Conservation (phyloP, 2,113 vertebrate species). For the Rhipidura dahli region DNA sequence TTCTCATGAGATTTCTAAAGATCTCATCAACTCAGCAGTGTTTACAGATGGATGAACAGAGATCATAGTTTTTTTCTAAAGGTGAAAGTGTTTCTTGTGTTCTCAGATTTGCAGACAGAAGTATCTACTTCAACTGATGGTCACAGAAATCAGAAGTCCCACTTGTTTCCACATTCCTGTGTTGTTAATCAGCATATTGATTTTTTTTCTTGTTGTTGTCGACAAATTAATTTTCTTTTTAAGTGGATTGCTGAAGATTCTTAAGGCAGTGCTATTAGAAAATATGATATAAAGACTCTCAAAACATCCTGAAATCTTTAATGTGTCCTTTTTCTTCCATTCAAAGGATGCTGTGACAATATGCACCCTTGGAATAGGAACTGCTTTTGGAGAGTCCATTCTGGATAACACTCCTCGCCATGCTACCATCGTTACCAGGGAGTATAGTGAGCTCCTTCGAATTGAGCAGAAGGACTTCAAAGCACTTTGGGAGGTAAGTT, state of each 20-base stretch:
- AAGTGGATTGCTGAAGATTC: not conserved
- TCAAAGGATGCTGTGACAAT: conserved; percentile 92
- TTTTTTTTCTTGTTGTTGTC: not conserved
- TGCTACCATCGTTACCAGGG: conserved; percentile 93
- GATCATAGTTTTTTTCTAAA: not conserved
- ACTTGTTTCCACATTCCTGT: not conserved
- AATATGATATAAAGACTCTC: not conserved
- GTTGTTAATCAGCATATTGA: not conserved
- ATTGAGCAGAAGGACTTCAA: conserved; percentile 96
- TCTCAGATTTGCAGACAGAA: not conserved
- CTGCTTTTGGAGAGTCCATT: conserved; percentile 96
- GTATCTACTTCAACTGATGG: not conserved
- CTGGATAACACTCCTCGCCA: conserved; percentile 96
- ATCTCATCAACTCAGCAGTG: not conserved
- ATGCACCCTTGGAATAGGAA: conserved; percentile 94
- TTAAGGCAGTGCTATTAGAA: not conserved
- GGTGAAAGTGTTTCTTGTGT: not conserved
- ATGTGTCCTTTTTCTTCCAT: not conserved
- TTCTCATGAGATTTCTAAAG: not conserved
- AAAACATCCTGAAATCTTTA: not conserved
- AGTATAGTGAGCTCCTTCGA: conserved; percentile 90
- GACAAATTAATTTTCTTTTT: not conserved
- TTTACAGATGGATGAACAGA: not conserved
- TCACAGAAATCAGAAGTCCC: not conserved
- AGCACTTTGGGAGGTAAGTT: conserved; percentile 93